phyloP scores from a whole-genome alignment of 2,113 vertebrate genomes.

The Nesogale talazaci region DNA sequence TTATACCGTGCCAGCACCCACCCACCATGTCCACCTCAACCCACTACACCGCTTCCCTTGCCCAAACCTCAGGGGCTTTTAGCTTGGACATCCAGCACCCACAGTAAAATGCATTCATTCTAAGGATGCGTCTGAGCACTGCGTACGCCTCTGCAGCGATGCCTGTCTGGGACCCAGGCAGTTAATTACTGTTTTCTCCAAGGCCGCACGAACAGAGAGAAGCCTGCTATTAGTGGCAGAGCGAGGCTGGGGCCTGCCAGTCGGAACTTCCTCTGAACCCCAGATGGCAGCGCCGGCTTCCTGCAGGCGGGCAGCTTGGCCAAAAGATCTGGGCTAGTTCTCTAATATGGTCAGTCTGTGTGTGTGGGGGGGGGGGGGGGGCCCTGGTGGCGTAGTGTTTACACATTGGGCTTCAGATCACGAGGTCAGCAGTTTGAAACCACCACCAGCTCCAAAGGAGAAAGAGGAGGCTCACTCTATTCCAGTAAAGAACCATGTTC shows the following conservation, averaged over 20 bases:
- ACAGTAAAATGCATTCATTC: rapidly evolving
- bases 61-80: not conserved
- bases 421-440: too few species aligned
- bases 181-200: constrained; percentile 65
- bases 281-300: not conserved
- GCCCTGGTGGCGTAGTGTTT: too few species aligned
- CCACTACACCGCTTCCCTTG: not conserved
- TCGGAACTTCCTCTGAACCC: not conserved
- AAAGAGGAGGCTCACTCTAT: too few species aligned
- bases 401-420: too few species aligned
- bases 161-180: constrained; percentile 14
- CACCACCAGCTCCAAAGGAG: too few species aligned
- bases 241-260: not conserved
- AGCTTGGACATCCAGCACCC: not conserved
- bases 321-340: rapidly evolving
- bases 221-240: constrained; percentile 21
- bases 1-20: not conserved
- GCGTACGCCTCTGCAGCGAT: rapidly evolving
- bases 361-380: not conserved
- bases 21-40: not conserved
- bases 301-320: not conserved
- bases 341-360: not conserved
- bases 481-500: too few species aligned
- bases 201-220: constrained; percentile 13
- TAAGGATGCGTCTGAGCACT: not conserved